Conservation (phyloP, 2,797 vertebrate genomes). For the Gila robusta region DNA sequence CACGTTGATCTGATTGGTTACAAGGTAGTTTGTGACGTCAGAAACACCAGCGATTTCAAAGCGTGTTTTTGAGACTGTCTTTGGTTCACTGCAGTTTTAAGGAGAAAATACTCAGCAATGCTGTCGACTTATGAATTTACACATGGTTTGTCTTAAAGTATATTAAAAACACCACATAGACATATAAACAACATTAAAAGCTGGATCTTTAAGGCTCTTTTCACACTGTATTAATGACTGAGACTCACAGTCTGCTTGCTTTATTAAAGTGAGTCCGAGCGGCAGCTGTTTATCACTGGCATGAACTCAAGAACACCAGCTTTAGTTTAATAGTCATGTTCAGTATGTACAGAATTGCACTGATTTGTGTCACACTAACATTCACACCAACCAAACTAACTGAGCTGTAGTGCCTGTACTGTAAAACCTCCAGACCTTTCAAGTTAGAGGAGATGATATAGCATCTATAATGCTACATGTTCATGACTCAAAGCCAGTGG, state of each 20-base stretch:
- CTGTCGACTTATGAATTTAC: too few species aligned
- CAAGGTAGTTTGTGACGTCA: too few species aligned
- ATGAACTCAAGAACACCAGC: background rate
- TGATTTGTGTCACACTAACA: background rate
- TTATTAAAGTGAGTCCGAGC: background rate
- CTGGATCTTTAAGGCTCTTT: background rate
- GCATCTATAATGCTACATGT: background rate
- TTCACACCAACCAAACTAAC: background rate
- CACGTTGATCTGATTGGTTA: too few species aligned
- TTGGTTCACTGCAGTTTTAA: too few species aligned
- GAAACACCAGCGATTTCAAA: too few species aligned
- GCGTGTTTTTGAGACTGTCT: too few species aligned
- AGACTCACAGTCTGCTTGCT: background rate
- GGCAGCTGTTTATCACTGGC: background rate
- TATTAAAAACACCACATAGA: too few species aligned
- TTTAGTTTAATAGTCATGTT: background rate
- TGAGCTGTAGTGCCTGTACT: background rate
- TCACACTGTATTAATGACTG: background rate
- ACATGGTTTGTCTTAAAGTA: too few species aligned
- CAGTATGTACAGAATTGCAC: background rate
- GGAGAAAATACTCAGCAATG: too few species aligned
- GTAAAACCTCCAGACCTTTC: background rate
- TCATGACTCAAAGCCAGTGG: constrained; percentile 46
- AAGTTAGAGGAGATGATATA: constrained; percentile 15
- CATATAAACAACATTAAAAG: too few species aligned